Evolutionary conservation across 2,888 invertebrate genomes (phyloP).

Genomic region (Drosophila testacea): DNA sequence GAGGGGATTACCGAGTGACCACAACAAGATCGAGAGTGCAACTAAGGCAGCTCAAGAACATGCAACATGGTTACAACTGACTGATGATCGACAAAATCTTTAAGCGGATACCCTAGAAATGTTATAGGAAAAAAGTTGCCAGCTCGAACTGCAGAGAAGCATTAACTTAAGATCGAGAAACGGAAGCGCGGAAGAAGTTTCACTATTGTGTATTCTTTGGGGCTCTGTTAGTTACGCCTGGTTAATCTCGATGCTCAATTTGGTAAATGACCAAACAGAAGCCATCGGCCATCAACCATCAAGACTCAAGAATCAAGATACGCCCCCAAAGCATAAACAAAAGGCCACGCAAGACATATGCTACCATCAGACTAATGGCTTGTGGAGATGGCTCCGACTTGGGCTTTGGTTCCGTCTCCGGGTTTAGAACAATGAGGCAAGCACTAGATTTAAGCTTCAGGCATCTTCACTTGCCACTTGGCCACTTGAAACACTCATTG

Average conservation of each 20-base stretch:
- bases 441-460: conserved; percentile 48
- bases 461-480: conserved; percentile 60
- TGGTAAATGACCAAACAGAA: conserved; percentile 74
- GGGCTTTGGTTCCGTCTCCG: conserved; percentile 31
- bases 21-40: conserved; percentile 71
- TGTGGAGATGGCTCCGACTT: conserved; percentile 24
- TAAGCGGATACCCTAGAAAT: conserved; percentile 67
- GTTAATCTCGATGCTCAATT: conserved; percentile 62
- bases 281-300: conserved; percentile 43
- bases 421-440: conserved; percentile 58
- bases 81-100: conserved; percentile 39
- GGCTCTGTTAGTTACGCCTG: conserved; percentile 62
- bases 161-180: conserved; percentile 41
- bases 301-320: conserved; percentile 13
- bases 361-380: conserved; percentile 52
- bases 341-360: conserved; percentile 60
- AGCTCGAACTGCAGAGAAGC: neutral
- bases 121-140: conserved; percentile 5
- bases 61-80: conserved; percentile 47
- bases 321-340: conserved; percentile 66
- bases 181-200: conserved; percentile 67
- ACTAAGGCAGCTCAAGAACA: conserved; percentile 63
- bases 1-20: conserved; percentile 25
- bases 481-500: conserved; percentile 66
- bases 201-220: conserved; percentile 26